A percentile compares a stretch with the other conserved stretches of the same genome.
phyloP scores from a whole-genome alignment of 2,888 invertebrate genomes.

The Tenthredo mesomela region DNA sequence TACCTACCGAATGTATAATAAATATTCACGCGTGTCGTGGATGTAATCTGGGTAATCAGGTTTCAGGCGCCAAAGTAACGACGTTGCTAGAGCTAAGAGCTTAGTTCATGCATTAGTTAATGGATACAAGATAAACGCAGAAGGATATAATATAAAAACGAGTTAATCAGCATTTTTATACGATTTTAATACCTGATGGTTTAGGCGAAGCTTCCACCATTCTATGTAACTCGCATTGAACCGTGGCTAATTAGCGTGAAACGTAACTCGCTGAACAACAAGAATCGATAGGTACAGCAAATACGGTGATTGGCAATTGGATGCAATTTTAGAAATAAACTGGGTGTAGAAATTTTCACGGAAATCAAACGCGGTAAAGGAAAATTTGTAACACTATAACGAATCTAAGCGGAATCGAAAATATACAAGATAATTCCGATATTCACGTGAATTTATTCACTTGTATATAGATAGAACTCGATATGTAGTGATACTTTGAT shows the following conservation, averaged over 20 bases:
- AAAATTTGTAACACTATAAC: background rate
- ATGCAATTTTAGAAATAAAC: constrained; percentile 10
- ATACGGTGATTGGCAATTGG: constrained; percentile 20
- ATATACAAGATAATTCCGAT: background rate
- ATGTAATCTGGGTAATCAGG: constrained; percentile 4
- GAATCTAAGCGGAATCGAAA: background rate
- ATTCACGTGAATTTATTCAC: background rate
- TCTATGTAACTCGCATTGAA: background rate
- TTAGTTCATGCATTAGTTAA: background rate
- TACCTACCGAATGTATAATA: background rate
- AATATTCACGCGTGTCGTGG: background rate
- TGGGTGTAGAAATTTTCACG: background rate
- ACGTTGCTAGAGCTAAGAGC: background rate
- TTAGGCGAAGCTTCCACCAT: background rate
- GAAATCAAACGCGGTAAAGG: background rate
- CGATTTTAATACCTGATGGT: background rate
- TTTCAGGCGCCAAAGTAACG: constrained; percentile 7
- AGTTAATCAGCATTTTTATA: constrained; percentile 11
- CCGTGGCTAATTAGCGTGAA: constrained; percentile 9
- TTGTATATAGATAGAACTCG: no score
- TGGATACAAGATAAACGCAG: background rate
- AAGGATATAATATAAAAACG: background rate
- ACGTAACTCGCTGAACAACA: constrained; percentile 2
- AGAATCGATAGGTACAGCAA: background rate
- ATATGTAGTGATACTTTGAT: background rate